Base-by-base conservation (phyloP, 2,888 invertebrate species). In the Diabrotica balteata region DNA sequence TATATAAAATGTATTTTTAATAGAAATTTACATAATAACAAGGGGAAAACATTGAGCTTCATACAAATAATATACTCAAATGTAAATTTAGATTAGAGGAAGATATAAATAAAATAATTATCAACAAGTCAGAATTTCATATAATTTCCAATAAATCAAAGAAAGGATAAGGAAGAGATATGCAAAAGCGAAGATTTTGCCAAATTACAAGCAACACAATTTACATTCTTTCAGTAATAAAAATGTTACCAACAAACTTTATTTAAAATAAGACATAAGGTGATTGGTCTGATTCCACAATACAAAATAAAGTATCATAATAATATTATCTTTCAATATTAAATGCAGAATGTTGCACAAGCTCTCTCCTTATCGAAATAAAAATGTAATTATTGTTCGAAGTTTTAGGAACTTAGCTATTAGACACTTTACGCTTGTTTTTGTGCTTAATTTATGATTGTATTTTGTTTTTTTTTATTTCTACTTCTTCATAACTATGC, bases 41-140 rank as follows among this genome's bases (percentile, higher is more conserved):
- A 64, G 58, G 52, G 57, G 61, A 67, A 72, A 72, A 68, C 70
- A 68, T 72, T 72, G 72, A 72, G 72, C 72, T 68, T 67, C 69
- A 66, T 70, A 69, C 68, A 70, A 70, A 63, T 70, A 66, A 62
- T 68, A 68, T 70, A 70, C 59, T 67, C 22, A 65, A 68, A 61
- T 65, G 68, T 63, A 70, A 69, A 68, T 58, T 63, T 66, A 68
- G 22, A 32, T 53, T 32, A 61, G 59, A 44, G 50, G 60, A 63
- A 63, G 42, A 62, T 49, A 62, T 54, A 62, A 55, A 50, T 50
- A 62, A 46, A 51, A 47, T 54, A 47, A 46, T 43, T 55, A 8
- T 53, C 46, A 61, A 61, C 61, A 54, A 45, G 32, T 32, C 32
- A 63, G 55, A 42, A 17, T 57, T 47, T 45, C 11, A 17, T 51